Percentiles rank a stretch among this genome's conserved stretches.
Evolutionary conservation across 2,113 vertebrate species (phyloP).

Genomic region (Apaloderma vittatum): DNA sequence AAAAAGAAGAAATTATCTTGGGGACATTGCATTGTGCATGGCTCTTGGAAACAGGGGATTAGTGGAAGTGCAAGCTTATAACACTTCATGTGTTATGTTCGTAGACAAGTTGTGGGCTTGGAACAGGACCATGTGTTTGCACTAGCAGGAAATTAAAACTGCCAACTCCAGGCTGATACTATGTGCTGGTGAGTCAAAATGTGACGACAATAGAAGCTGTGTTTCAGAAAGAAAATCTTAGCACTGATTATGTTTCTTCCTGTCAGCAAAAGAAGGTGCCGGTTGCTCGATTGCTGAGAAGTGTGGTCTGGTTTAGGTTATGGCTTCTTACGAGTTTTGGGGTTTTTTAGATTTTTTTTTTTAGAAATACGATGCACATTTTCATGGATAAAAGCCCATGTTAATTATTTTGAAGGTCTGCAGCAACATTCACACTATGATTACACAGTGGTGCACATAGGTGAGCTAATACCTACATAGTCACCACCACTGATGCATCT

Average conservation of each 20-base stretch:
- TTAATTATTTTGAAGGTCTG: not conserved
- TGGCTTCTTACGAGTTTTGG: not conserved
- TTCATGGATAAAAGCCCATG: not conserved
- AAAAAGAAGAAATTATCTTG: not conserved
- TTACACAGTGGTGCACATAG: not conserved
- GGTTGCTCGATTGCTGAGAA: not conserved
- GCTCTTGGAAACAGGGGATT: not conserved
- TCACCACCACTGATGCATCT: not conserved
- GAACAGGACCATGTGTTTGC: not conserved
- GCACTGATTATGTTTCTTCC: not conserved
- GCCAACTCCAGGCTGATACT: not conserved
- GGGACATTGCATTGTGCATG: rapidly evolving
- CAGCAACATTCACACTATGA: rapidly evolving
- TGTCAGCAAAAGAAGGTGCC: not conserved
- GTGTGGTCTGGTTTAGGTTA: not conserved
- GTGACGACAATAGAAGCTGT: conserved; percentile 19
- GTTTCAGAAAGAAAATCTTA: not conserved
- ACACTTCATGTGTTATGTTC: not conserved
- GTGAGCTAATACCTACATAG: not conserved
- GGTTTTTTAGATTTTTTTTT: no score
- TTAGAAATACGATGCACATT: not conserved
- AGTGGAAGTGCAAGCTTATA: not conserved
- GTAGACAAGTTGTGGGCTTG: not conserved
- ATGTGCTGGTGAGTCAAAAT: conserved; percentile 13
- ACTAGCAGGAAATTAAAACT: conserved; percentile 7